Percentiles rank a stretch among this genome's conserved stretches.
Conservation (phyloP, 2,888 invertebrate species). For the Drosophila kokeensis region DNA sequence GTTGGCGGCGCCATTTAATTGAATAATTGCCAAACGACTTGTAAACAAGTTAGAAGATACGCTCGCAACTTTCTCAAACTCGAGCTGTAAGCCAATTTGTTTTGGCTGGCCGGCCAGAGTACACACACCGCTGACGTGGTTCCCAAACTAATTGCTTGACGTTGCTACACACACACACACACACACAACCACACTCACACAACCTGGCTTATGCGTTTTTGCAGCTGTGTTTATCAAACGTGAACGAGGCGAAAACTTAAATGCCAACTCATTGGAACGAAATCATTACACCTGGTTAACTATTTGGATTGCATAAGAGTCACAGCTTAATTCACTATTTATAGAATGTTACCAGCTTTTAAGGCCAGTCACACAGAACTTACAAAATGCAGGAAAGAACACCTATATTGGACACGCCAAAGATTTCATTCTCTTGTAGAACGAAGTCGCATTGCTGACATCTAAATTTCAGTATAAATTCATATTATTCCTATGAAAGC, state of each 20-base stretch:
- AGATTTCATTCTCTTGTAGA: neutral
- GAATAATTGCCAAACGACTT: constrained; percentile 77
- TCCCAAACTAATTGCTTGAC: constrained; percentile 34
- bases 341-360: neutral
- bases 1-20: constrained; percentile 66
- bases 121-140: constrained; percentile 32
- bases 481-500: neutral
- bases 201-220: constrained; percentile 8
- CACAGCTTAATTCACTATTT: neutral
- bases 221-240: constrained; percentile 29
- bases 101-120: constrained; percentile 35
- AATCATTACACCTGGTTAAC: constrained; percentile 30
- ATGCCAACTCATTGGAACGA: constrained; percentile 21
- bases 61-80: constrained; percentile 43
- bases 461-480: neutral
- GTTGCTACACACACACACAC: neutral
- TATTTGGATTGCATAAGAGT: constrained; percentile 13
- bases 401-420: neutral
- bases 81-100: constrained; percentile 64
- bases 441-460: neutral
- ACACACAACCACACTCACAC: neutral
- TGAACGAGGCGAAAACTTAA: constrained; percentile 38
- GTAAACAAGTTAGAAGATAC: constrained; percentile 64
- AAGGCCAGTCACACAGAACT: neutral
- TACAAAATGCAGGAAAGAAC: neutral